phyloP scores from a whole-genome alignment of 2,888 invertebrate genomes.

The Scaptomyza tumidula region DNA sequence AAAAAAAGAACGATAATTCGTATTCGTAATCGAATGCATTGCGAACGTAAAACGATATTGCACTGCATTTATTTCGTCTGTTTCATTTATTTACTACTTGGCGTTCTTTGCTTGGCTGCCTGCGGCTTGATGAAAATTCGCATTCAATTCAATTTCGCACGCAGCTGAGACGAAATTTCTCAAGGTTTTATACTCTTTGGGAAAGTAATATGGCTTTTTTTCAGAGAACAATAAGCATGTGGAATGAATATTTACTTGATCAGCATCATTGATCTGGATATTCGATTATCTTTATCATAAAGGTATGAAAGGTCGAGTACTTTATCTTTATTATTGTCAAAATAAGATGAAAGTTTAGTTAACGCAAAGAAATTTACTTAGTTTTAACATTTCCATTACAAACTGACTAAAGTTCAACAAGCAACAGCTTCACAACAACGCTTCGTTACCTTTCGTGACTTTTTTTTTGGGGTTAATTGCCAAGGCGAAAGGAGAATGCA shows the following conservation, averaged over 20 bases:
- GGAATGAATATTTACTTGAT: too few relatives aligned
- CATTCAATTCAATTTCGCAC: slow-evolving; percentile 60
- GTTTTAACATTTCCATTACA: too few relatives aligned
- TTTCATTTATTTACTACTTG: slow-evolving; percentile 56
- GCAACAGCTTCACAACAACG: background rate
- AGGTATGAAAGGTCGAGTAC: too few relatives aligned
- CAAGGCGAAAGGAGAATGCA: slow-evolving; percentile 1
- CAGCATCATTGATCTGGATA: too few relatives aligned
- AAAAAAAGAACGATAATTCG: slow-evolving; percentile 16
- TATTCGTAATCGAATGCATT: slow-evolving; percentile 42
- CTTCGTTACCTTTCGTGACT: background rate
- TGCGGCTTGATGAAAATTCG: slow-evolving; percentile 29
- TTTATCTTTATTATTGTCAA: too few relatives aligned
- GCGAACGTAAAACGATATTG: slow-evolving; percentile 17
- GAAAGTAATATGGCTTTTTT: background rate
- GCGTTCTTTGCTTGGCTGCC: slow-evolving; percentile 1
- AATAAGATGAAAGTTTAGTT: too few relatives aligned
- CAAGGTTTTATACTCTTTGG: background rate
- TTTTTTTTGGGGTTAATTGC: slow-evolving; percentile 4
- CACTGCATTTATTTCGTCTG: slow-evolving; percentile 31
- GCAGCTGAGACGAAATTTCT: background rate
- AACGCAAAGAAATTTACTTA: too few relatives aligned
- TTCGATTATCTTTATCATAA: too few relatives aligned
- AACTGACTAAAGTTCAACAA: too few relatives aligned
- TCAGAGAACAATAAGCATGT: slow-evolving; percentile 44